Evolutionary conservation across 2,888 invertebrate species (phyloP).

Genomic region (Quadriops clusia): DNA sequence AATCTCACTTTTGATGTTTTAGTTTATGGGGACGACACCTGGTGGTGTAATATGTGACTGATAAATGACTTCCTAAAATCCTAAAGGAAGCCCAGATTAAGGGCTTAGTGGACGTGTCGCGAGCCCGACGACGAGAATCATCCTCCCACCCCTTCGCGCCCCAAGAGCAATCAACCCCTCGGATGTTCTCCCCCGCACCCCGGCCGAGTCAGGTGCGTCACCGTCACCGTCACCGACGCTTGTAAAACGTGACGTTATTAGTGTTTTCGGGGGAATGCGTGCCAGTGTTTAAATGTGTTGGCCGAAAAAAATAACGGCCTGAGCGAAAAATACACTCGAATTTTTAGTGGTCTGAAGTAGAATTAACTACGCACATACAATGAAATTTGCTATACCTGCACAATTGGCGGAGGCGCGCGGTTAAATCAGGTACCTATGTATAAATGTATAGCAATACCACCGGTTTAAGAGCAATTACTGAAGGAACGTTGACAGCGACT

Average conservation of each 20-base stretch:
- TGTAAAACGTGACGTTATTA: conserved; percentile 31
- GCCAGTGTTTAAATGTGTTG: conserved; percentile 22
- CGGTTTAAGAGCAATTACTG: no score
- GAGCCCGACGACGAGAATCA: conserved; percentile 30
- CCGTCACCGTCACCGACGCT: conserved; percentile 21
- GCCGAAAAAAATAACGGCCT: conserved; percentile 3
- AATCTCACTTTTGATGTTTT: conserved; percentile 21
- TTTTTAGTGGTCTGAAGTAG: no score
- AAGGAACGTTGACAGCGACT: no score
- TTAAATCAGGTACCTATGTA: no score
- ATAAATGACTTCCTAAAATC: conserved; percentile 39
- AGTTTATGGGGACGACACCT: conserved; percentile 34
- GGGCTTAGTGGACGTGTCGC: conserved; percentile 35
- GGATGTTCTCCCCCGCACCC: conserved; percentile 15
- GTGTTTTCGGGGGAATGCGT: conserved; percentile 24
- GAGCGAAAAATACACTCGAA: conserved; percentile 6
- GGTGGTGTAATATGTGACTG: conserved; percentile 33
- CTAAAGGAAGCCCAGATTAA: conserved; percentile 36
- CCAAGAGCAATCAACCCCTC: no score
- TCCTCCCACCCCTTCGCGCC: conserved; percentile 21
- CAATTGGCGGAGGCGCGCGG: no score
- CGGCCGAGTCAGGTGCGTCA: conserved; percentile 28
- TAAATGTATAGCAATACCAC: no score
- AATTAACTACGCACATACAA: no score
- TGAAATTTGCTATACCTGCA: no score